phyloP scores from a whole-genome alignment of 1,140 invertebrate species.

The Drosophila persimilis region DNA sequence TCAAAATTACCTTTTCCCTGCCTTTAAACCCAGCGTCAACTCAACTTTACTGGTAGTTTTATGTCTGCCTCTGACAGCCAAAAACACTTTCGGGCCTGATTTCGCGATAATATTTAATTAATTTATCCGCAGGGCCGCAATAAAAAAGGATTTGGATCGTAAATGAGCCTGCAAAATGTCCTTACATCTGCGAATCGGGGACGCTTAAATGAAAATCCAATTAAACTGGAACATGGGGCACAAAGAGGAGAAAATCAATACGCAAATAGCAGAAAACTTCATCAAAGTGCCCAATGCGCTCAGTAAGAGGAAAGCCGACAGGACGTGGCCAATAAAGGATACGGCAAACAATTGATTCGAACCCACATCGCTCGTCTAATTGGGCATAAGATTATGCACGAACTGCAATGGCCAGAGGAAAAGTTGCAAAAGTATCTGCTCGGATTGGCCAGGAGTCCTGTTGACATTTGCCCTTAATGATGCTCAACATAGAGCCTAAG shows the following conservation, averaged over 20 bases:
- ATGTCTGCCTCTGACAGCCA: conserved; percentile 24
- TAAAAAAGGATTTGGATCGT: conserved; percentile 9
- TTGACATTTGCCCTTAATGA: conserved; percentile 3
- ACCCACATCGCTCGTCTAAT: conserved; percentile 17
- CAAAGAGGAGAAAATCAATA: conserved; percentile 24
- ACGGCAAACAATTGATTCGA: conserved; percentile 14
- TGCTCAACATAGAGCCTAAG: neutral
- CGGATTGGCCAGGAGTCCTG: neutral
- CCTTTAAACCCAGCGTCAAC: neutral
- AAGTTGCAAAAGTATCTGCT: too few species aligned
- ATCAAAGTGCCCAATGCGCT: conserved; percentile 7
- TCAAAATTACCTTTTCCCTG: conserved; percentile 16
- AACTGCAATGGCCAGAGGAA: conserved; percentile 5
- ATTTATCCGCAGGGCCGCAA: conserved; percentile 9
- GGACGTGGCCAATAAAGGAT: conserved; percentile 20
- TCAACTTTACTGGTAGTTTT: conserved; percentile 3
- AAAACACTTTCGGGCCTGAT: conserved; percentile 6
- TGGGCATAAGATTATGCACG: conserved; percentile 29
- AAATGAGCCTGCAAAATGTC: too few species aligned
- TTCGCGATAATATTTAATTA: neutral
- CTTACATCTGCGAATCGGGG: too few species aligned
- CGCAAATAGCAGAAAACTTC: conserved; percentile 14
- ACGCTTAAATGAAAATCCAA: conserved; percentile 3
- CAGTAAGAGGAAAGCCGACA: neutral
- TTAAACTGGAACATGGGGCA: conserved; percentile 13